Base-by-base conservation (phyloP, 1,140 invertebrate species). In the Glossosoma conforme region DNA sequence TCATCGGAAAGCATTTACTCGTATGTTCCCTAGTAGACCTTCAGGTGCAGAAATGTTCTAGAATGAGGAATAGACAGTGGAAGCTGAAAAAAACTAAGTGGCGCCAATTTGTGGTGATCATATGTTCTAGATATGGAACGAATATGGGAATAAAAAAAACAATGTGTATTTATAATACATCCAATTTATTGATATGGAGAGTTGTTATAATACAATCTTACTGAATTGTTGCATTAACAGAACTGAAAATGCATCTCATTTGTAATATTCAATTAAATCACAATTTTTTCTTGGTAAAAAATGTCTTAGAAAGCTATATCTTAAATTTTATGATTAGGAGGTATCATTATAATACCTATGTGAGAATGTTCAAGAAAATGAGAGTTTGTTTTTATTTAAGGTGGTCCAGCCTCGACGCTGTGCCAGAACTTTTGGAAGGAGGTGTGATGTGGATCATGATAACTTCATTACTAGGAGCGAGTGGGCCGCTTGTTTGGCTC, bases 341-440 rank as follows among this genome's bases (percentile, higher is more conserved):
- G n/a, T n/a, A n/a, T n/a, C n/a, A n/a, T n/a, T n/a, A n/a, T n/a
- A n/a, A n/a, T n/a, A n/a, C n/a, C n/a, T n/a, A n/a, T n/a, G n/a
- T n/a, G n/a, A n/a, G n/a, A n/a, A n/a, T n/a, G n/a, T n/a, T n/a
- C n/a, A n/a, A n/a, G n/a, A n/a, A n/a, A n/a, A n/a, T 28, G 25
- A 28, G n/a, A 28, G 6, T n/a, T 8, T 28, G 6, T 8, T 28
- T 8, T 28, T 33, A 33, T 33, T 49, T 18, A 45, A 79, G 77
- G 83, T 87, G 17, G 86, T 95, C 14, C 86, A 87, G 59, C 93
- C 93, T 8, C 86, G 86, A 66, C 80, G 86, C 51, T 96, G 93
- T 70, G 89, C 91, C 42, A 84, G 87, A 56, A 84, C 81, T n/a
- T 96, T 95, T 74, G 82, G 88, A 1, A 81, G 84, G 43, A 82